Conservation (phyloP, 2,888 invertebrate species). For the Trissolcus japonicus region DNA sequence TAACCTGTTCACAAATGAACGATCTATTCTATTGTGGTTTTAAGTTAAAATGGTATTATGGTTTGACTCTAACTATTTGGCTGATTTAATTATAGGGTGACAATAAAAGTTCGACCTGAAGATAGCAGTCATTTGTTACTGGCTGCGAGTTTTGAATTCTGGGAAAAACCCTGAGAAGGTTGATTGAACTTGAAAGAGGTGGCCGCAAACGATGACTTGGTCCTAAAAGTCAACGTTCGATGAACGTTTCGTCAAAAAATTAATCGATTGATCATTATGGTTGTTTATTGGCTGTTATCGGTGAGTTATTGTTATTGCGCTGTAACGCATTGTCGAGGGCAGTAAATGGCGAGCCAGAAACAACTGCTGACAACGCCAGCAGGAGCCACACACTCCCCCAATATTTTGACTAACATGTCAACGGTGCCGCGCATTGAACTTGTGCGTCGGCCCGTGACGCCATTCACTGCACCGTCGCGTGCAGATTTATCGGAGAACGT, state of each 20-base stretch:
- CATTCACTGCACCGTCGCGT: constrained; percentile 69
- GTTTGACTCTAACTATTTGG: constrained; percentile 1
- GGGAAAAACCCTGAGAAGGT: neutral
- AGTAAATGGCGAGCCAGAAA: constrained; percentile 29
- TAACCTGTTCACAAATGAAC: constrained; percentile 6
- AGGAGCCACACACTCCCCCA: constrained; percentile 71
- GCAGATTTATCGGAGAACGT: constrained; percentile 72
- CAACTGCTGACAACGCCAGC: constrained; percentile 41
- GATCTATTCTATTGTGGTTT: constrained; percentile 13
- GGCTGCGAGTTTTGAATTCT: neutral
- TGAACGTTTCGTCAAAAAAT: neutral
- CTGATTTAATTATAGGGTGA: neutral
- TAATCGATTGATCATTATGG: constrained; percentile 2
- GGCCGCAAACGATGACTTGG: neutral
- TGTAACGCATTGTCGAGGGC: constrained; percentile 17
- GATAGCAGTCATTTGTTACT: neutral
- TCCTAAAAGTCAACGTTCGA: neutral
- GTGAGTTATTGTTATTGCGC: constrained; percentile 4
- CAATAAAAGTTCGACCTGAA: constrained; percentile 7
- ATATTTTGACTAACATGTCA: constrained; percentile 76
- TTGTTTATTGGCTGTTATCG: constrained; percentile 7
- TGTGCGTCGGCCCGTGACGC: constrained; percentile 74
- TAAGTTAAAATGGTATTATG: constrained; percentile 7
- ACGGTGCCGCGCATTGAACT: constrained; percentile 70
- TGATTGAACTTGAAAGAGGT: neutral